A percentile compares a stretch with the other conserved stretches of the same genome.
These are phyloP conservation scores for Myotis vivesi DNA, from an alignment of 2,797 vertebrate genomes.

Conservation along the genomic window DNA sequence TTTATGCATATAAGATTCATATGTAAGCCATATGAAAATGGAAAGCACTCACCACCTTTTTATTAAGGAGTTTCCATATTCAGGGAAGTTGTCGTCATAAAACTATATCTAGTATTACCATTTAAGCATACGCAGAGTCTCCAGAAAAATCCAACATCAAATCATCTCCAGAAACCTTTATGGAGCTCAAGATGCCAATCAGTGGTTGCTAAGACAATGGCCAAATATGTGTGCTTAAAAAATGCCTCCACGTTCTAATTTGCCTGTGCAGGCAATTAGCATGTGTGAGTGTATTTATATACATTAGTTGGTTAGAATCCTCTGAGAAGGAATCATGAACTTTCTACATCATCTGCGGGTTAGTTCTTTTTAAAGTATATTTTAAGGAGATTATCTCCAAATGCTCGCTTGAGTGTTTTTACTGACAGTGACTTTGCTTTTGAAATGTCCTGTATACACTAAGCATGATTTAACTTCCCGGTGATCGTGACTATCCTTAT, in stretches of 20 bases:
- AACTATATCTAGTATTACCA: neutral
- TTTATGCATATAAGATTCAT: neutral
- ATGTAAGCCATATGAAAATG: neutral
- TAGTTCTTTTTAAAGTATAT: neutral
- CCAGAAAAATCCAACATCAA: neutral
- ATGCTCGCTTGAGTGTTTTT: neutral
- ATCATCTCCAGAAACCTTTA: neutral
- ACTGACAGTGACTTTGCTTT: constrained; percentile 20
- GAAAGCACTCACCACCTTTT: neutral
- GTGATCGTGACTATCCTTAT: neutral
- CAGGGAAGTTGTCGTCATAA: neutral
- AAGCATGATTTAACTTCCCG: neutral
- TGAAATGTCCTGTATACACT: neutral
- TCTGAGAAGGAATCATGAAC: neutral
- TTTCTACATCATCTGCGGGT: neutral
- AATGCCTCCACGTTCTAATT: neutral
- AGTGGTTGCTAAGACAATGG: neutral
- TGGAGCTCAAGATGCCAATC: neutral
- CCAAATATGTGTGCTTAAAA: neutral
- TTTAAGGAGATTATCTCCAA: constrained; percentile 28
- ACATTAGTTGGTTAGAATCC: neutral
- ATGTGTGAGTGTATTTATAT: neutral
- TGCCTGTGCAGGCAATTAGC: neutral
- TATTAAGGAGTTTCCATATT: neutral
- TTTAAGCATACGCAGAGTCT: neutral